Percentiles rank a stretch among this genome's conserved stretches.
Conservation (phyloP, 2,797 vertebrate species). For the Phrynocephalus guinanensis region DNA sequence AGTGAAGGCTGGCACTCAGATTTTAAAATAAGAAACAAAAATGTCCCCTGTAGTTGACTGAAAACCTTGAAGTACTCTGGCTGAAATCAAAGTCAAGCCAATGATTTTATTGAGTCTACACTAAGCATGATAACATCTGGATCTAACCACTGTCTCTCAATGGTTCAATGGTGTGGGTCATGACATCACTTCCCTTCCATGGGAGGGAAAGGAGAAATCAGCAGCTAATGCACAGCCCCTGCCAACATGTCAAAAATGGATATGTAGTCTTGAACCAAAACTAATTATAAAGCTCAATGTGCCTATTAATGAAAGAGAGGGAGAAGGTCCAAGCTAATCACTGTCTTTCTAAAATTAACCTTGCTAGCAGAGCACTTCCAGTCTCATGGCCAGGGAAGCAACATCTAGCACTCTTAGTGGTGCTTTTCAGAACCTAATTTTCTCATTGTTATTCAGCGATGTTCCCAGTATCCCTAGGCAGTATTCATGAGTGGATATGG, state of each 20-base stretch:
- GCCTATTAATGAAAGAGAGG: neutral
- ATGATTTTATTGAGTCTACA: neutral
- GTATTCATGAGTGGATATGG: neutral
- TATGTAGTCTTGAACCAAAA: neutral
- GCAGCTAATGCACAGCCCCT: rapidly evolving
- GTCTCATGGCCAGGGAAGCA: constrained; percentile 8
- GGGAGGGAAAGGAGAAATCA: rapidly evolving
- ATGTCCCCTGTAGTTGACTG: neutral
- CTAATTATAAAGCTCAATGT: constrained; percentile 3
- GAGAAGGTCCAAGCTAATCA: constrained; percentile 18
- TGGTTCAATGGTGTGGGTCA: neutral
- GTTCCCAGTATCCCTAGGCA: neutral
- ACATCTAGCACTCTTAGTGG: constrained; percentile 3
- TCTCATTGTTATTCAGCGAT: constrained; percentile 12
- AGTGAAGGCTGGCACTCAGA: neutral
- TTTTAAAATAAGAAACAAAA: constrained; percentile 2
- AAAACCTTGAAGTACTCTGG: neutral
- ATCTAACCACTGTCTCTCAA: neutral
- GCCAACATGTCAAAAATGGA: neutral
- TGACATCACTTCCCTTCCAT: neutral
- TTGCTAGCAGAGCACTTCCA: constrained; percentile 14
- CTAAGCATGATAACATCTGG: neutral
- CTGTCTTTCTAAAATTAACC: constrained; percentile 39
- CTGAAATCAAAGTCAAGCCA: neutral
- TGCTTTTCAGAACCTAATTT: constrained; percentile 32